Evolutionary conservation across 2,888 invertebrate genomes (phyloP).

Genomic region (Teleiodes luculella): DNA sequence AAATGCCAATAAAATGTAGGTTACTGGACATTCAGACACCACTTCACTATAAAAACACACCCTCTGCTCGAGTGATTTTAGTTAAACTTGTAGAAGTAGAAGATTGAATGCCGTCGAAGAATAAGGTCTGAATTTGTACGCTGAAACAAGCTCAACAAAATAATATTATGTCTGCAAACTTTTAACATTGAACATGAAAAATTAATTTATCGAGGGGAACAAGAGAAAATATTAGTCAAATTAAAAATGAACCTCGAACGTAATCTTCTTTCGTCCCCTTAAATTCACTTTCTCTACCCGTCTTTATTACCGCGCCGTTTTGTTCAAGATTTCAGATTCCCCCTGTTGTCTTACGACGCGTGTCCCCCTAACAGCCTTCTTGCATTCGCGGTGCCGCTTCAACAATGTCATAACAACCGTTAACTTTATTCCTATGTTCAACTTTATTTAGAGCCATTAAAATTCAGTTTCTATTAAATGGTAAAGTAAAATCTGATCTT

Average conservation of each 20-base stretch:
- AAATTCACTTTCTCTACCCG: slow-evolving; percentile 81
- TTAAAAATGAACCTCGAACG: slow-evolving; percentile 71
- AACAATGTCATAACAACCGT: slow-evolving; percentile 61
- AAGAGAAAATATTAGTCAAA: slow-evolving; percentile 64
- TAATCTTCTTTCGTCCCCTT: slow-evolving; percentile 78
- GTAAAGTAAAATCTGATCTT: slow-evolving; percentile 23
- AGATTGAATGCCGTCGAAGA: not conserved
- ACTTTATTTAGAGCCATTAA: slow-evolving; percentile 55
- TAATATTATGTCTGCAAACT: slow-evolving; percentile 8
- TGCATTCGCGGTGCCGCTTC: slow-evolving; percentile 45
- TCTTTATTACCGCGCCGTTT: slow-evolving; percentile 80
- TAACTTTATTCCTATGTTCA: slow-evolving; percentile 45
- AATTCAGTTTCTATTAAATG: slow-evolving; percentile 59
- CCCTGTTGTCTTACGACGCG: slow-evolving; percentile 66
- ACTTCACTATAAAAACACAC: too few species aligned
- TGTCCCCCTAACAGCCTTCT: slow-evolving; percentile 64
- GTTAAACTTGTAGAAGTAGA: too few species aligned
- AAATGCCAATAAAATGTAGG: not conserved
- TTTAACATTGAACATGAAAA: slow-evolving; percentile 24
- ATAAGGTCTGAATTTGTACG: not conserved
- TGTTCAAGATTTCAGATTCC: slow-evolving; percentile 79
- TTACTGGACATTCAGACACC: too few species aligned
- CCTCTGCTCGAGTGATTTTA: too few species aligned
- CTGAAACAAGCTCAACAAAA: not conserved
- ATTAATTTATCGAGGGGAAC: slow-evolving; percentile 29